Conservation (phyloP, 1,140 invertebrate species). For the Hesperophylax magnus region DNA sequence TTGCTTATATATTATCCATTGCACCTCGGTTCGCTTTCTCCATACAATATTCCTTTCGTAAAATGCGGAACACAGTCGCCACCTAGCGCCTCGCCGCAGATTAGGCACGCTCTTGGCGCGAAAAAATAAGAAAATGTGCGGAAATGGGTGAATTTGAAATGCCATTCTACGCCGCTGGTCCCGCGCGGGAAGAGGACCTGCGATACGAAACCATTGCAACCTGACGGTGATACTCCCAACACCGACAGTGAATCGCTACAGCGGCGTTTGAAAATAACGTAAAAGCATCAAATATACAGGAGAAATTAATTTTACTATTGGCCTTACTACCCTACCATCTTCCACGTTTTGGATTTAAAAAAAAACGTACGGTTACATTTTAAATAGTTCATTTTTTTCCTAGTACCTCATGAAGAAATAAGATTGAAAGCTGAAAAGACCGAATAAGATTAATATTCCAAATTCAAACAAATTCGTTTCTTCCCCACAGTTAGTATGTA, state of each 20-base stretch:
- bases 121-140: constrained; percentile 15
- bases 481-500: no score
- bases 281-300: no score
- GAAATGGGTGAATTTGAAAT: constrained; percentile 52
- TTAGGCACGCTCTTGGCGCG: constrained; percentile 19
- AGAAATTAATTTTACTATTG: no score
- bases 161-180: constrained; percentile 40
- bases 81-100: constrained; percentile 23
- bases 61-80: not conserved
- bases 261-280: no score
- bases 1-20: constrained; percentile 20
- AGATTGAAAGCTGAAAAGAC: no score
- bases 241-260: not conserved
- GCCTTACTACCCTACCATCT: no score
- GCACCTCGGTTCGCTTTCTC: constrained; percentile 1
- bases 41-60: not conserved
- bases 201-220: constrained; percentile 16
- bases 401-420: no score
- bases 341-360: no score
- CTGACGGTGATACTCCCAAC: not conserved
- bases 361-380: no score
- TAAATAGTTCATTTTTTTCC: no score
- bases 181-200: constrained; percentile 20
- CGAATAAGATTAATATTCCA: no score
- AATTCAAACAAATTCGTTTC: no score